Evolutionary conservation across 2,888 invertebrate genomes (phyloP).

Genomic region (Bedellia somnulentella): DNA sequence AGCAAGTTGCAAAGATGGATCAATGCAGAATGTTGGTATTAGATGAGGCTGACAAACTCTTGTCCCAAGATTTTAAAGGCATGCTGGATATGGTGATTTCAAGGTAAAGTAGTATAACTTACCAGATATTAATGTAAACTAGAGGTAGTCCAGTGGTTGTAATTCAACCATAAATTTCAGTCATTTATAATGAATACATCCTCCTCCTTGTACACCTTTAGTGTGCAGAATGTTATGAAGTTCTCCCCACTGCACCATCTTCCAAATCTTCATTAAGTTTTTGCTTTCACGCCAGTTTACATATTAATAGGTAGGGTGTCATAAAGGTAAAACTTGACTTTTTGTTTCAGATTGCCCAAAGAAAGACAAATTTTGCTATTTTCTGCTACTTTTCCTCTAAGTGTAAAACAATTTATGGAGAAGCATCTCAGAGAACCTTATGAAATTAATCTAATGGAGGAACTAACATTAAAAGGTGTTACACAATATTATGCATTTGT

Average conservation of each 20-base stretch:
- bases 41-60: conserved; percentile 98
- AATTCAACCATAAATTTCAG: too few relatives aligned
- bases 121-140: too few relatives aligned
- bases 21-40: conserved; percentile 95
- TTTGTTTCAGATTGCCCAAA: conserved; percentile 73
- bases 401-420: conserved; percentile 98
- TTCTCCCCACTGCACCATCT: too few relatives aligned
- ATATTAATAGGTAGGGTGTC: too few relatives aligned
- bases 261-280: too few relatives aligned
- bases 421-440: conserved; percentile 97
- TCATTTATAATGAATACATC: too few relatives aligned
- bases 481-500: conserved; percentile 99
- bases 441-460: conserved; percentile 99
- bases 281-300: too few relatives aligned
- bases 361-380: conserved; percentile 97
- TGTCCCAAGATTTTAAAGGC: conserved; percentile 98
- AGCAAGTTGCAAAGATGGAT: conserved; percentile 91
- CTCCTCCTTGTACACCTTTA: too few relatives aligned
- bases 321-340: too few relatives aligned
- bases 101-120: conserved; percentile 25
- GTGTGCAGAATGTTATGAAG: too few relatives aligned
- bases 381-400: conserved; percentile 98
- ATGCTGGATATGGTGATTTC: conserved; percentile 97
- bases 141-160: too few relatives aligned
- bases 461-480: conserved; percentile 97